Conservation (phyloP, 2,113 vertebrate genomes). For the Onychostruthus taczanowskii region DNA sequence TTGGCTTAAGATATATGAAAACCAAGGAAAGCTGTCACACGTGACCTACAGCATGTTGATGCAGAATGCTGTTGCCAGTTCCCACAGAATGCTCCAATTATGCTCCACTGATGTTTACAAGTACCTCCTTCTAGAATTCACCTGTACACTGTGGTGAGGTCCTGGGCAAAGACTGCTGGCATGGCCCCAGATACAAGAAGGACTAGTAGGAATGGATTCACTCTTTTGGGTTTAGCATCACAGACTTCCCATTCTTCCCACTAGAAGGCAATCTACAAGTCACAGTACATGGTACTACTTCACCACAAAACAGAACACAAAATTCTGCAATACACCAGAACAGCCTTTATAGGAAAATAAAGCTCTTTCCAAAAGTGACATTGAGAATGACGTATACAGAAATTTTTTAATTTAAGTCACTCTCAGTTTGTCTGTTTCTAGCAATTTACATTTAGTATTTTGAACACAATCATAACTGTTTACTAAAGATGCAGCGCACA, state of each 20-base stretch:
- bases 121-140: neutral
- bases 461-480: neutral
- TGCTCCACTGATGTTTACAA: neutral
- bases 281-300: neutral
- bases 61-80: neutral
- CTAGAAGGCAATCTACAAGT: neutral
- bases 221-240: neutral
- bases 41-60: neutral
- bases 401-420: neutral
- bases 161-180: neutral
- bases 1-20: neutral
- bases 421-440: neutral
- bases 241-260: neutral
- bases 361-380: neutral
- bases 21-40: neutral
- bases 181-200: neutral
- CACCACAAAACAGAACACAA: neutral
- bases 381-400: neutral
- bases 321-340: neutral
- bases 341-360: neutral
- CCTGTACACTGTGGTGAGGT: accelerated
- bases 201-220: neutral
- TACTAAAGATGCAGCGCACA: neutral
- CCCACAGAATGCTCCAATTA: neutral
- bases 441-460: neutral